phyloP scores from a whole-genome alignment of 2,888 invertebrate genomes.

The Gandaritis pyraliata region DNA sequence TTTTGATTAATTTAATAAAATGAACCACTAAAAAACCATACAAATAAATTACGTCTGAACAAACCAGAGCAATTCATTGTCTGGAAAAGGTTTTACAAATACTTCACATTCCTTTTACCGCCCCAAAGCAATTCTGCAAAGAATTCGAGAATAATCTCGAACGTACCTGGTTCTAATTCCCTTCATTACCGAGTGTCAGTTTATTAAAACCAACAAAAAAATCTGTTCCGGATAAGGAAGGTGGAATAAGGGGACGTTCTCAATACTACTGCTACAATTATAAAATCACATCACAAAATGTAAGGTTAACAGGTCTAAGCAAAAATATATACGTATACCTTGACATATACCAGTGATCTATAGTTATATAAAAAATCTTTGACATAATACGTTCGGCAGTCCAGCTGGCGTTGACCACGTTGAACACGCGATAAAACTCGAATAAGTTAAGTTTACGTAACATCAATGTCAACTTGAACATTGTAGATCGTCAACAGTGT shows the following conservation, averaged over 20 bases:
- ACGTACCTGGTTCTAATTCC: slow-evolving; percentile 56
- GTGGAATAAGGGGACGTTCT: slow-evolving; percentile 40
- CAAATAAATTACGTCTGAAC: slow-evolving; percentile 24
- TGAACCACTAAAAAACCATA: slow-evolving; percentile 6
- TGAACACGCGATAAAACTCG: too few species aligned
- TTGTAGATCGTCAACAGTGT: too few species aligned
- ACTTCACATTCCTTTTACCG: slow-evolving; percentile 30
- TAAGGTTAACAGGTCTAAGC: too few species aligned
- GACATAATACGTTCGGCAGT: too few species aligned
- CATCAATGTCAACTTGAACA: too few species aligned
- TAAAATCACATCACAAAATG: too few species aligned
- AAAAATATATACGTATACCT: too few species aligned
- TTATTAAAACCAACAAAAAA: slow-evolving; percentile 69
- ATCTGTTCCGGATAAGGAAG: slow-evolving; percentile 68
- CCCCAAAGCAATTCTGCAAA: slow-evolving; percentile 31
- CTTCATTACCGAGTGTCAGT: slow-evolving; percentile 68
- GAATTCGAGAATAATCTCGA: slow-evolving; percentile 39
- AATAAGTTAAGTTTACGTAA: too few species aligned
- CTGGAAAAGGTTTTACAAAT: slow-evolving; percentile 34
- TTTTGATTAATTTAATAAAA: too few species aligned
- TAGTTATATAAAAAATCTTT: too few species aligned
- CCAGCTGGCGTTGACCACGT: too few species aligned
- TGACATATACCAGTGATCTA: too few species aligned
- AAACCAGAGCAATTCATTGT: slow-evolving; percentile 25
- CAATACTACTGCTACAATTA: background rate